These are phyloP conservation scores for Linnaemya tessellans DNA, from an alignment of 2,888 invertebrate genomes.

Conservation along the genomic window DNA sequence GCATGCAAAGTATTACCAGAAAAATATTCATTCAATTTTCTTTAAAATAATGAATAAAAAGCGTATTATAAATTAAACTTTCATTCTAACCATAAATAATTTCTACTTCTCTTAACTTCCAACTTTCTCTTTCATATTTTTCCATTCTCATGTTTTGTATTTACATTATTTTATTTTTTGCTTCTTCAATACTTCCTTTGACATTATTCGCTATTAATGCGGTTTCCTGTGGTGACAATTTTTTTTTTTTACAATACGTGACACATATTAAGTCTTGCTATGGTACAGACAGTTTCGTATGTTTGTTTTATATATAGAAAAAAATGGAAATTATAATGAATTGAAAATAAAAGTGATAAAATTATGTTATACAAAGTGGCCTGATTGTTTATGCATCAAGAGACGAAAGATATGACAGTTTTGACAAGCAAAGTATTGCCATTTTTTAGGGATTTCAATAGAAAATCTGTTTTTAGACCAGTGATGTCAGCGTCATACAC, in stretches of 20 bases:
- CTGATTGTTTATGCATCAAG: too few relatives aligned
- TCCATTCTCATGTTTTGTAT: not conserved
- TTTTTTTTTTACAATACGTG: not conserved
- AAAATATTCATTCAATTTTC: constrained; percentile 19
- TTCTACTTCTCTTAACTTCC: constrained; percentile 5
- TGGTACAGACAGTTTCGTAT: not conserved
- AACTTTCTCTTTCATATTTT: constrained; percentile 64
- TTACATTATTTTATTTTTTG: constrained; percentile 13
- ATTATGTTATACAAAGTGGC: not conserved
- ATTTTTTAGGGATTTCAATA: not conserved
- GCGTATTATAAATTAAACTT: constrained; percentile 59
- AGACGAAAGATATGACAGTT: not conserved
- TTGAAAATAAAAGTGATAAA: constrained; percentile 39
- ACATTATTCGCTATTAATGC: constrained; percentile 15
- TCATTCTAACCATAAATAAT: constrained; percentile 64
- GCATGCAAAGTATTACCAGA: constrained; percentile 59
- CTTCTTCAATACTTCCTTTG: constrained; percentile 25
- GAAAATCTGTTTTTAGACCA: too few relatives aligned
- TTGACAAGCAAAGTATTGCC: not conserved
- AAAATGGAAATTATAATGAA: not conserved
- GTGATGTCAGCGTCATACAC: too few relatives aligned
- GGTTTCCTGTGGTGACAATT: constrained; percentile 62
- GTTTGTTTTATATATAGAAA: not conserved
- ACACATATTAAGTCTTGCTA: constrained; percentile 39
- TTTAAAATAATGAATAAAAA: constrained; percentile 7